These are phyloP conservation scores for Anodontia alba DNA, from an alignment of 2,888 invertebrate genomes.

Conservation along the genomic window DNA sequence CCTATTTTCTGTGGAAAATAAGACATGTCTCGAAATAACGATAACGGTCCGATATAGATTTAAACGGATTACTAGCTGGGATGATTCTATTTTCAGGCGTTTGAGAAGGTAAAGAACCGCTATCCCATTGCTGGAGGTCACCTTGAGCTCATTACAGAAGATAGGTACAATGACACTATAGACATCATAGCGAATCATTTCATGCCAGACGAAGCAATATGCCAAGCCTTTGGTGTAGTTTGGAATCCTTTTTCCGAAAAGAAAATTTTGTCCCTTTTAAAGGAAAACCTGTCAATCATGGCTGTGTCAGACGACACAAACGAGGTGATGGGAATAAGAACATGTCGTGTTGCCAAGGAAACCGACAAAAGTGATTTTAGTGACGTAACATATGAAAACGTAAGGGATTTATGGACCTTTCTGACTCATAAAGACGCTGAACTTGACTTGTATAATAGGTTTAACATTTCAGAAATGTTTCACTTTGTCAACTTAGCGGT, in stretches of 20 bases:
- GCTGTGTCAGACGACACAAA: constrained; percentile 44
- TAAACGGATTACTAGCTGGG: too few species aligned
- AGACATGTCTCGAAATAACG: too few species aligned
- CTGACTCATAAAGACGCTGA: constrained; percentile 43
- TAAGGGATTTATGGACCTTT: constrained; percentile 40
- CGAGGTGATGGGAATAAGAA: constrained; percentile 51
- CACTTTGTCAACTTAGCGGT: constrained; percentile 55
- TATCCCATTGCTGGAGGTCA: constrained; percentile 40
- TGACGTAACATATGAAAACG: constrained; percentile 34
- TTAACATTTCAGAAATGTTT: constrained; percentile 38
- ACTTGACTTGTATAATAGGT: constrained; percentile 36
- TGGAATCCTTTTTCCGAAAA: constrained; percentile 34
- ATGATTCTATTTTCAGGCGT: constrained; percentile 45
- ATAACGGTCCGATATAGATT: too few species aligned
- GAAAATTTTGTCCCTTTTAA: background rate
- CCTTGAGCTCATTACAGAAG: constrained; percentile 44
- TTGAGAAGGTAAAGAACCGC: constrained; percentile 32
- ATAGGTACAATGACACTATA: constrained; percentile 41
- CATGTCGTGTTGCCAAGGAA: constrained; percentile 38
- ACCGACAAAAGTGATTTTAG: constrained; percentile 18
- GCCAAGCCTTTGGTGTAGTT: constrained; percentile 39
- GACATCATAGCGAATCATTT: constrained; percentile 56
- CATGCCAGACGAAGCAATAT: constrained; percentile 54
- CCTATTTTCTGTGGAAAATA: too few species aligned
- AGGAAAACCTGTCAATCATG: constrained; percentile 37